These are phyloP conservation scores for Rallus crepitans DNA, from an alignment of 2,797 vertebrate species.

Conservation along the genomic window DNA sequence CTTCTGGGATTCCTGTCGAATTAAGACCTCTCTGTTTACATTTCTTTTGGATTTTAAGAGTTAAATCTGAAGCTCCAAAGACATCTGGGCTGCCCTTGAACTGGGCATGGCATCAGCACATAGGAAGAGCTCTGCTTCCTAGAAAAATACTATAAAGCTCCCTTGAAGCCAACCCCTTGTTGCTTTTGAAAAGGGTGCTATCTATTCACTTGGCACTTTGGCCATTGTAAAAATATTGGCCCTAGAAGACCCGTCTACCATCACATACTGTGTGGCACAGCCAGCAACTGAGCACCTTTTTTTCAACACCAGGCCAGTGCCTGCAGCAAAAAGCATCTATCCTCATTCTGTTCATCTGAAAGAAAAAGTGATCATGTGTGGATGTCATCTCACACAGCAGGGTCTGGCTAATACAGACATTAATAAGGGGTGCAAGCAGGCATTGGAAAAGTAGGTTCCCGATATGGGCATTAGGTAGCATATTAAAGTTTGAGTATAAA, in stretches of 20 bases:
- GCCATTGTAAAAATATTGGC: background rate
- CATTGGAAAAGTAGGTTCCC: background rate
- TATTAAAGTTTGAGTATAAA: background rate
- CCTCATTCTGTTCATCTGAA: background rate
- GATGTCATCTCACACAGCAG: background rate
- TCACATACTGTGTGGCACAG: background rate
- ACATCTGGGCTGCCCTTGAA: background rate
- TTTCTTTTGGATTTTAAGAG: background rate
- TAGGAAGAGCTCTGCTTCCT: background rate
- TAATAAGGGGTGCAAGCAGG: background rate
- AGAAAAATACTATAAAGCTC: background rate
- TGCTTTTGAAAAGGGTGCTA: background rate
- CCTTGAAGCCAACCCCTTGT: background rate
- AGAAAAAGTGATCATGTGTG: background rate
- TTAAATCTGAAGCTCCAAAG: background rate
- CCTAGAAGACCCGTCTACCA: background rate
- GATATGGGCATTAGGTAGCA: rapidly evolving
- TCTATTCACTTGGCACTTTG: background rate
- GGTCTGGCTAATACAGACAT: background rate
- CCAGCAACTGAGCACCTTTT: background rate
- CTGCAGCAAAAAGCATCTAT: background rate
- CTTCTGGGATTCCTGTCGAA: background rate
- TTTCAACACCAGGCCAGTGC: background rate
- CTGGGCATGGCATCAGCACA: background rate
- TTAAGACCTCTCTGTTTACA: background rate